Evolutionary conservation across 2,888 invertebrate species (phyloP).

Genomic region (Tenodera sinensis): DNA sequence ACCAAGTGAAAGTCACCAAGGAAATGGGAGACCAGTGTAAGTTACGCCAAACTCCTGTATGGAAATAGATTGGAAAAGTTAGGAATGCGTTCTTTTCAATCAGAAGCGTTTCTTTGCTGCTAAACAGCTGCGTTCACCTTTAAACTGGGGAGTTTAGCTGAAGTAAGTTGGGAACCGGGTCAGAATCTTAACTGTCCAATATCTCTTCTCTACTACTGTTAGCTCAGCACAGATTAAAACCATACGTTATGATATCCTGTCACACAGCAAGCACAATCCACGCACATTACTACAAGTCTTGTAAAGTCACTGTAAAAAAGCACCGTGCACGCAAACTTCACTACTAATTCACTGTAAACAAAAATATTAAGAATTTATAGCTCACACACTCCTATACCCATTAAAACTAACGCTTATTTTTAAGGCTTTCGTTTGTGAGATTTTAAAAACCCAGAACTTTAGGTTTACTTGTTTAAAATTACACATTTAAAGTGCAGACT

Average conservation of each 20-base stretch:
- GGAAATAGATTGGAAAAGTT: neutral
- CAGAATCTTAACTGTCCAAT: neutral
- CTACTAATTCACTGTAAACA: no score
- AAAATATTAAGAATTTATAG: no score
- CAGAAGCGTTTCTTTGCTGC: neutral
- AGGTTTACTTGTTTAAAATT: no score
- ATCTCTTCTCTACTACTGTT: neutral
- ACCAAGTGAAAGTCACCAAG: neutral
- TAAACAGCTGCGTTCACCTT: neutral
- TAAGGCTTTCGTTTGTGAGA: no score
- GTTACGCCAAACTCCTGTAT: neutral
- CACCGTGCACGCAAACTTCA: no score
- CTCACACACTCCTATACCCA: no score
- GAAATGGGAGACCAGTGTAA: neutral
- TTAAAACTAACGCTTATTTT: no score
- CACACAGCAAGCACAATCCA: neutral
- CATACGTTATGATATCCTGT: neutral
- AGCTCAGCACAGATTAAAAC: neutral
- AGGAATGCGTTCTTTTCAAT: neutral
- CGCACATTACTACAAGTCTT: neutral
- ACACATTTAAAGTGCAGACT: no score
- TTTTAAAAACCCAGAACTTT: no score
- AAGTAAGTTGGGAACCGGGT: neutral
- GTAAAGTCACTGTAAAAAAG: no score
- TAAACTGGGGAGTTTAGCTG: neutral